Conservation (phyloP, 2,888 invertebrate genomes). For the Acholoe squamosa region DNA sequence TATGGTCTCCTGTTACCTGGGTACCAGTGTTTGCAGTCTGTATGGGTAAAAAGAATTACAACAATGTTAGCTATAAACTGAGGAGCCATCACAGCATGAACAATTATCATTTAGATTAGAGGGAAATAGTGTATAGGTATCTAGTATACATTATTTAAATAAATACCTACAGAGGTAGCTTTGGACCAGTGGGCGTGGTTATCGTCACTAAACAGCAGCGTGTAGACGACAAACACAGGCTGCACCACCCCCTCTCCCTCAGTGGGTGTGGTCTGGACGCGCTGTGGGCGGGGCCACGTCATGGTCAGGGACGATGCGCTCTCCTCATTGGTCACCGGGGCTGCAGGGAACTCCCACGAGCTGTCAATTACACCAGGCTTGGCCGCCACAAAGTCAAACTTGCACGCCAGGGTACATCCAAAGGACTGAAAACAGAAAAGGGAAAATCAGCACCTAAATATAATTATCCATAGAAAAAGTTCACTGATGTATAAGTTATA, state of each 20-base stretch:
- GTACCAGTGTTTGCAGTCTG: neutral
- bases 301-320: neutral
- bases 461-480: too few relatives aligned
- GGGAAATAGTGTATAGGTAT: too few relatives aligned
- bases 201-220: conserved; percentile 13
- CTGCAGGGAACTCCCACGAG: neutral
- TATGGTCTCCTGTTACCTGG: neutral
- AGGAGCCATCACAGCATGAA: too few relatives aligned
- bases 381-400: neutral
- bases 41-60: too few relatives aligned
- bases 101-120: too few relatives aligned
- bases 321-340: neutral
- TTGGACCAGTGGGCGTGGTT: conserved; percentile 1
- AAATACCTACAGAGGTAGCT: conserved; percentile 16
- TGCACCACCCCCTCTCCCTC: neutral
- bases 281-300: neutral
- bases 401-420: neutral
- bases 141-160: too few relatives aligned
- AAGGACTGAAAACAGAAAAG: neutral
- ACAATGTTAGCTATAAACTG: too few relatives aligned
- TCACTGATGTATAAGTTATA: too few relatives aligned
- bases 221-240: conserved; percentile 51
- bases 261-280: neutral
- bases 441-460: neutral
- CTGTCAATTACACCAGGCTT: neutral